phyloP scores from a whole-genome alignment of 1,140 invertebrate genomes.

The Tribolium madens region DNA sequence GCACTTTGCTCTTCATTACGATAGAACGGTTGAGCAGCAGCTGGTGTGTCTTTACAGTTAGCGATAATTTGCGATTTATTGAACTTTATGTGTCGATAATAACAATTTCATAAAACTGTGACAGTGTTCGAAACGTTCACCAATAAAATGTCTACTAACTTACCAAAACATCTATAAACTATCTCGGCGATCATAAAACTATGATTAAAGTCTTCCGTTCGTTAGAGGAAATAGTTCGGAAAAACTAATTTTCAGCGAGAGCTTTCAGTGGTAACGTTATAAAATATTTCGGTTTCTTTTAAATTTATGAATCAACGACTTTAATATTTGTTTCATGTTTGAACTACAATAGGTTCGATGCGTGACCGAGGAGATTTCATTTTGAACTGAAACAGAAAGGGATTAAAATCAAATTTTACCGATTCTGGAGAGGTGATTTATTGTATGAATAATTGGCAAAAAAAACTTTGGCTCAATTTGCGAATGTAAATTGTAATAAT shows the following conservation, averaged over 20 bases:
- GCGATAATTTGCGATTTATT: slow-evolving; percentile 30
- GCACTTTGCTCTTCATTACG: slow-evolving; percentile 19
- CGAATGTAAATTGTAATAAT: background rate
- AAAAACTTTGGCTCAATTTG: slow-evolving; percentile 1
- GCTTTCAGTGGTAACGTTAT: background rate
- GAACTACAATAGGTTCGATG: slow-evolving; percentile 32
- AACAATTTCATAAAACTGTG: slow-evolving; percentile 17
- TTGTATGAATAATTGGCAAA: slow-evolving; percentile 10
- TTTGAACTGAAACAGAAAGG: slow-evolving; percentile 10
- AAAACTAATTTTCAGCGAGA: slow-evolving; percentile 28
- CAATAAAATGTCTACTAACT: slow-evolving; percentile 16
- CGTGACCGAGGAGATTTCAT: slow-evolving; percentile 15
- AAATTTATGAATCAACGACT: slow-evolving; percentile 10
- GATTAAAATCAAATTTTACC: slow-evolving; percentile 8
- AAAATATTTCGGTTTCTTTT: slow-evolving; percentile 19
- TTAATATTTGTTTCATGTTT: slow-evolving; percentile 29
- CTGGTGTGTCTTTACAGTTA: slow-evolving; percentile 1
- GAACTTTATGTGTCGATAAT: slow-evolving; percentile 2
- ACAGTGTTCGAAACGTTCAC: background rate
- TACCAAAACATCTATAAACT: slow-evolving; percentile 38
- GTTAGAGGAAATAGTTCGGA: slow-evolving; percentile 30
- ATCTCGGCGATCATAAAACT: slow-evolving; percentile 17
- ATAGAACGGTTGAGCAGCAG: background rate
- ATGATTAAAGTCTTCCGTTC: slow-evolving; percentile 36
- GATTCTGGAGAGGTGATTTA: slow-evolving; percentile 2